These are phyloP conservation scores for Adela reaumurella DNA, from an alignment of 2,888 invertebrate genomes.

Conservation along the genomic window DNA sequence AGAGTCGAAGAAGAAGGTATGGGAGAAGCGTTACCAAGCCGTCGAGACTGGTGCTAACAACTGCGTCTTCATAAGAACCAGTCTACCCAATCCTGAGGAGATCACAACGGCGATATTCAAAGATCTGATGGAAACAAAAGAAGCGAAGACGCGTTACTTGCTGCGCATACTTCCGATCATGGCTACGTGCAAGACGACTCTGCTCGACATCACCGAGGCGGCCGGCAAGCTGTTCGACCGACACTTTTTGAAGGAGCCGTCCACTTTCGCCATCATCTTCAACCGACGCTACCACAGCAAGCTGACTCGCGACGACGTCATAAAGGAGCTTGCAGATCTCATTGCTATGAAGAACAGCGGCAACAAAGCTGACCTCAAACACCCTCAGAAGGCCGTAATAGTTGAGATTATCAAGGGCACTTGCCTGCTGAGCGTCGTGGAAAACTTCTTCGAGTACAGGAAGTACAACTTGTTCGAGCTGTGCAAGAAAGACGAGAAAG, in stretches of 20 bases:
- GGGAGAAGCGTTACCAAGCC: constrained; percentile 62
- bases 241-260: constrained; percentile 67
- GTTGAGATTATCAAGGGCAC: constrained; percentile 80
- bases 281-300: constrained; percentile 77
- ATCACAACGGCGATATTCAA: constrained; percentile 68
- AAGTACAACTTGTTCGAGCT: constrained; percentile 82
- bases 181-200: constrained; percentile 73
- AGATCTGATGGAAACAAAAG: constrained; percentile 65
- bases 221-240: constrained; percentile 67
- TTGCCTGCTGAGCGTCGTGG: constrained; percentile 76
- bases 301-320: constrained; percentile 66
- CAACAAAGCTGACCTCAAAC: constrained; percentile 76
- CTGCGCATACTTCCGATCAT: constrained; percentile 79
- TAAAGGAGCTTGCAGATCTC: constrained; percentile 68
- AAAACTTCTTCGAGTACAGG: constrained; percentile 71
- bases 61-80: constrained; percentile 81
- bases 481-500: constrained; percentile 30
- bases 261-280: constrained; percentile 72
- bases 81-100: constrained; percentile 69
- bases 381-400: constrained; percentile 72
- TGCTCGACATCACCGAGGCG: constrained; percentile 69
- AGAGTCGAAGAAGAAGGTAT: constrained; percentile 39
- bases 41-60: constrained; percentile 81
- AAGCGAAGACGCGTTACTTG: constrained; percentile 71
- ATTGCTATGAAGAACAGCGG: constrained; percentile 64